Conservation (phyloP, 2,888 invertebrate species). For the Crepidodera aurea region DNA sequence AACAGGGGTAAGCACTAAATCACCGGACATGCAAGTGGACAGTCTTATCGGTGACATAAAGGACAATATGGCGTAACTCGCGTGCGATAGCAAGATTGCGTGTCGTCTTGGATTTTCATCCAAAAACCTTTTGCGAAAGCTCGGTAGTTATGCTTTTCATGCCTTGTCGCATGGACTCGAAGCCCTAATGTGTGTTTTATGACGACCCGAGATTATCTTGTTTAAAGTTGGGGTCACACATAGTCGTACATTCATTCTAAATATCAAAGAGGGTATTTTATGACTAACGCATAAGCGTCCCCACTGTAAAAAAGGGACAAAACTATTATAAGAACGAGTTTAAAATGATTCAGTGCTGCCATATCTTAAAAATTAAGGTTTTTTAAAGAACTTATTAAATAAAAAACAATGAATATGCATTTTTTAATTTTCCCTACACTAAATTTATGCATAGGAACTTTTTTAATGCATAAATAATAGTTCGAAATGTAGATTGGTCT, state of each 20-base stretch:
- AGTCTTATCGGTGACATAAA: conserved; percentile 62
- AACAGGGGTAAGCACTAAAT: conserved; percentile 40
- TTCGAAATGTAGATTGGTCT: too few species aligned
- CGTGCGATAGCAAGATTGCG: conserved; percentile 63
- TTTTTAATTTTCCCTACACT: too few species aligned
- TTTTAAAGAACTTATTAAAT: too few species aligned
- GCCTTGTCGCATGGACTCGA: conserved; percentile 37
- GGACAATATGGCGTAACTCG: conserved; percentile 61
- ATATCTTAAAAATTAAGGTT: too few species aligned
- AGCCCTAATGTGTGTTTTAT: conserved; percentile 35
- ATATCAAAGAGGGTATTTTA: too few species aligned
- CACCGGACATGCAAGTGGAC: conserved; percentile 56
- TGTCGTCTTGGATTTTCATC: conserved; percentile 53
- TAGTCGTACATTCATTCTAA: background rate
- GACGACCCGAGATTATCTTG: conserved; percentile 32
- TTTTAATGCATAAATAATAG: too few species aligned
- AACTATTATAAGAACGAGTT: too few species aligned
- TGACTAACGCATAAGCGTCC: too few species aligned
- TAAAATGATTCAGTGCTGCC: too few species aligned
- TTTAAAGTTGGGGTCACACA: conserved; percentile 22
- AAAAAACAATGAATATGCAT: too few species aligned
- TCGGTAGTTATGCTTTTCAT: conserved; percentile 54
- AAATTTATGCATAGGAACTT: too few species aligned
- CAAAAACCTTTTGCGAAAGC: conserved; percentile 46
- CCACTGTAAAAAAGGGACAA: too few species aligned